Base-by-base conservation (phyloP, 1,140 invertebrate species). In the Sarcophaga peregrina region DNA sequence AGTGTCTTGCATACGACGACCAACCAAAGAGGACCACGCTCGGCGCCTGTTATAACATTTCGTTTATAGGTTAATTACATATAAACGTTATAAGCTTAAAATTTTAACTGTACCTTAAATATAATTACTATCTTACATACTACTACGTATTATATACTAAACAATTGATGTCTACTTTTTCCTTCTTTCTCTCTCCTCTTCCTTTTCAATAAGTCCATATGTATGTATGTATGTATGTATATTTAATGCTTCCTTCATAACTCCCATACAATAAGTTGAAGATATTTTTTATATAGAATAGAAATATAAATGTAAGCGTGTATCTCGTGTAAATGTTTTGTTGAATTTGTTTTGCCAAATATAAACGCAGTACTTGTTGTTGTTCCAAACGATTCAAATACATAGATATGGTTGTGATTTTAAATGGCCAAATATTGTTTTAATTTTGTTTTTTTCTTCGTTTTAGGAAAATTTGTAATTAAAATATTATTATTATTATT, bases 1-100 rank as follows among this genome's bases (percentile, higher is more conserved):
- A 89, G 85, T 68, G 20, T 76, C 85, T 86, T 76, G 20, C 85
- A 17, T 76, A 85, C n/a, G 84, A 72, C 54, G 85, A 85, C 78
- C 17, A 58, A 54, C 15, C 86, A 87, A 37, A 85, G 87, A 17
- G 84, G 87, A 83, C 88, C 88, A 5, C 88, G 88, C 13, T 89
- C 88, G 0, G 88, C 88, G 9, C 88, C 88, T 0, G 88, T 85
- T 47, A 89, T 89, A 52, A 88, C 88, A 48, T 89, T 89, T 85
- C 82, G 85, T 48, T 84, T 89, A 37, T 80, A 58, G 46, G 17
- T 11, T 25, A 82, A 47, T 82, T 37, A n/a, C n/a, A n/a, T 37
- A 37, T n/a, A 37, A 80, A 76, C 46, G 8, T 25, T 25, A 25
- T 7, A 15, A n/a, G 4, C 25, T 37, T 2, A 37, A 37, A 37